A percentile compares a stretch with the other conserved stretches of the same genome.
Conservation (phyloP, 2,113 vertebrate species). For the Hippocampus zosterae region DNA sequence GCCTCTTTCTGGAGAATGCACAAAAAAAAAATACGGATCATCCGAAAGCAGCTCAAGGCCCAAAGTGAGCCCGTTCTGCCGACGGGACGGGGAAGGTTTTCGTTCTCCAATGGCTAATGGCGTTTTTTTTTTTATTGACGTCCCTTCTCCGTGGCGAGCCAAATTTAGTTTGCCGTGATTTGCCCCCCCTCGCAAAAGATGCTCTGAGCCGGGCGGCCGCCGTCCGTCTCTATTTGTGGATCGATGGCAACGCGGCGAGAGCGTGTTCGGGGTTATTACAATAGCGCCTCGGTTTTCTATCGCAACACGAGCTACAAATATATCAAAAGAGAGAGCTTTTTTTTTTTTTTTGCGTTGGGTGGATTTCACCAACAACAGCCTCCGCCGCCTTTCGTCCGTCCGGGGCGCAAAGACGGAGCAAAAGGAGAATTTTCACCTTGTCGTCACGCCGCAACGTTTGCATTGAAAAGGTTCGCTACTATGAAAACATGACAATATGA, state of each 20-base stretch:
- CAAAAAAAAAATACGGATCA: background rate
- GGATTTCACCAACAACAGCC: background rate
- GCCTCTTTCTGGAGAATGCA: background rate
- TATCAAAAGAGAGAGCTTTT: no score
- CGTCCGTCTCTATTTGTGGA: background rate
- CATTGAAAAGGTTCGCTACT: background rate
- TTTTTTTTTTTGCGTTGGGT: no score
- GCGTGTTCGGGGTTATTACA: background rate
- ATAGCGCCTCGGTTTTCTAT: slow-evolving; percentile 1
- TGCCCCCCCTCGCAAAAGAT: slow-evolving; percentile 14
- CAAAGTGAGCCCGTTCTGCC: slow-evolving; percentile 2
- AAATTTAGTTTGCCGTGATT: slow-evolving; percentile 18
- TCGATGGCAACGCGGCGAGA: background rate
- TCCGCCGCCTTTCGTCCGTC: slow-evolving; percentile 25
- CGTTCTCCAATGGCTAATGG: background rate
- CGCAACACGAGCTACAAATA: no score
- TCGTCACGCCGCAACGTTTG: background rate
- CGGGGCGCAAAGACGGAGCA: background rate
- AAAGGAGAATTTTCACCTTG: background rate
- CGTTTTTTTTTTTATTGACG: background rate
- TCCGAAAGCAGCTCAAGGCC: background rate
- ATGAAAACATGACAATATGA: background rate
- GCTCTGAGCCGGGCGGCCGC: background rate
- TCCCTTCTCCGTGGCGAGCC: slow-evolving; percentile 18
- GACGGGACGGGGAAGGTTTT: background rate